These are phyloP conservation scores for Gallinago undulata DNA, from an alignment of 2,113 vertebrate genomes.

Conservation along the genomic window DNA sequence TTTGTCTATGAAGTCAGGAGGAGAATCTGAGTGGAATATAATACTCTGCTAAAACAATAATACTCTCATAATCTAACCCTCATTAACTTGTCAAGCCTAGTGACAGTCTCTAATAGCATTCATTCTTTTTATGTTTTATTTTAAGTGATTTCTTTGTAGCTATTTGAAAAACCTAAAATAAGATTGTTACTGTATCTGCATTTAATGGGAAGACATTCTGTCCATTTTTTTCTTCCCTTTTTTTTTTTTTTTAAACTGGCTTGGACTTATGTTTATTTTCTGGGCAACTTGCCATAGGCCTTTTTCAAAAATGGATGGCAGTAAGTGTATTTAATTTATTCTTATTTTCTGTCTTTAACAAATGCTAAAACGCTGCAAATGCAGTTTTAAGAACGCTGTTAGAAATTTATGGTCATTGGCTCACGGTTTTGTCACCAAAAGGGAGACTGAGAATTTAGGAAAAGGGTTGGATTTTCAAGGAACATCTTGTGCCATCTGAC, in stretches of 20 bases:
- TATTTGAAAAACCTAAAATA: neutral
- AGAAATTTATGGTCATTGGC: neutral
- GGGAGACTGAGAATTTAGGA: neutral
- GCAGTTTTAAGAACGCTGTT: neutral
- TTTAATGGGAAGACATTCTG: constrained; percentile 7
- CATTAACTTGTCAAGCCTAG: constrained; percentile 68
- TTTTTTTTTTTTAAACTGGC: neutral
- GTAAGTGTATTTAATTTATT: neutral
- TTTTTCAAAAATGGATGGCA: neutral
- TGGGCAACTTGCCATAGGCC: neutral
- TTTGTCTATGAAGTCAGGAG: constrained; percentile 49
- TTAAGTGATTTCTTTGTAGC: constrained; percentile 47
- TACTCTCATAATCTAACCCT: constrained; percentile 49
- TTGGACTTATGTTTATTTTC: neutral
- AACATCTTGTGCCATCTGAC: neutral
- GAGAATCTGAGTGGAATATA: constrained; percentile 56
- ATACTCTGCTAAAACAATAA: constrained; percentile 69
- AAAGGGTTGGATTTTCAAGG: neutral
- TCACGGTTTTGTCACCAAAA: neutral
- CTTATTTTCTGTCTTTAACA: neutral
- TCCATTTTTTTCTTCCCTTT: neutral
- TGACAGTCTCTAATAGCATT: constrained; percentile 60
- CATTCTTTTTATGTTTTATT: constrained; percentile 38
- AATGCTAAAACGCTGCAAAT: neutral
- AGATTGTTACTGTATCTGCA: constrained; percentile 5